Base-by-base conservation (phyloP, 2,113 vertebrate genomes). In the Rhegmatorhina hoffmannsi region DNA sequence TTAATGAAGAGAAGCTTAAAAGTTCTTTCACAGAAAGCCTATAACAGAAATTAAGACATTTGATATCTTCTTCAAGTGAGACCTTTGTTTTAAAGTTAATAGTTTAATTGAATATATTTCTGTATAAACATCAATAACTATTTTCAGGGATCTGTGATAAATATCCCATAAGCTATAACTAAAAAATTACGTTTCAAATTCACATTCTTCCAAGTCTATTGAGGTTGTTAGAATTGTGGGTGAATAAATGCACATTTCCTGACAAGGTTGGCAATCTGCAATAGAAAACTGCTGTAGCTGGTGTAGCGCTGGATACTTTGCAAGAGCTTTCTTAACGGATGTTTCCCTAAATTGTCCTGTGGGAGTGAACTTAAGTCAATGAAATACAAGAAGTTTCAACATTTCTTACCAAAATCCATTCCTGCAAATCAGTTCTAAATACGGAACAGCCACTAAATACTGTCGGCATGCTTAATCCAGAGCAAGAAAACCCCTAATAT, bases 401-500 rank as follows among this genome's bases (percentile, higher is more conserved):
- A 84, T 92, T 93, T 94, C 83, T 89, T 91, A 84, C 68, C 17
- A 49, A 95, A 92, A 92, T 63, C 83, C 79, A 68, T 92, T 93
- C 68, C 75, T 90, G 67, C 49, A 90, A 89, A 92, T 88, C 85
- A 75, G 56, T 89, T 96, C 93, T 97, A 95, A 97, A 96, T 96
- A 92, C 88, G 92, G 92, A 94, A 86, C 3, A 0, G 68, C 81
- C 90, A 90, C 89, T 82, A 77, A 90, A 69, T 94, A 50, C 73
- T 85, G 69, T 73, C 96, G 96, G 95, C 86, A 91, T 68, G 93
- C 95, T 93, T 85, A 94, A 90, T 89, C 49, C 81, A 76, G 79
- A 92, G 91, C 75, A 94, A 95, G 82, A 95, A 96, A 97, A 89
- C 80, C 95, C 95, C 96, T 93, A 95, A 96, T 95, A 95, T 92